Base-by-base conservation (phyloP, 2,797 vertebrate genomes). In the Hirundo rustica region DNA sequence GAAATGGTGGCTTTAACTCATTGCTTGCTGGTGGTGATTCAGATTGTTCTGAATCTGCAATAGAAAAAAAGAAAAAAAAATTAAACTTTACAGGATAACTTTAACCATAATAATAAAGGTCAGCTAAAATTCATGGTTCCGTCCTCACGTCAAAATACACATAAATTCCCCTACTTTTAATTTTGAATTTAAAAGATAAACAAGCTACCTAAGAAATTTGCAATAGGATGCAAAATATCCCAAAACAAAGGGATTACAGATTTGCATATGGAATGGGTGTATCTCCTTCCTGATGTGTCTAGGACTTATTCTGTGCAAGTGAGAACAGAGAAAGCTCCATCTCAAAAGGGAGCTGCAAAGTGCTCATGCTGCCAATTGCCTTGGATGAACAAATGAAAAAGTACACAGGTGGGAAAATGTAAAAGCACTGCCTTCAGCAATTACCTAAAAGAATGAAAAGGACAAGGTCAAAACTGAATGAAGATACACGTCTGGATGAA, bases 21-120 rank as follows among this genome's bases (percentile, higher is more conserved):
- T 68, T 96, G 34, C 92, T 94, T 47, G 48, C 36, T 9, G 89
- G 74, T 40, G 62, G 72, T 45, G 62, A 67, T 58, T 95, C 60
- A 27, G 84, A 47, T n/a, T 3, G 2, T 42, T 92, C 92, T 83
- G 89, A 92, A 93, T 70, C 96, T 97, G 92, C 47, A 96, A 94
- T 2, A 47, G n/a, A 85, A 91, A 93, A 55, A 85, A 86, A 71
- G 85, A 38, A 38, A 38, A 38, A 38, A 66, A 81, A 4, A 61
- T 57, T 19, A 57, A 65, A 62, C 16, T 58, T 89, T 16, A 89
- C 44, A 57, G 18, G 11, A 54, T 65, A 68, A 57, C 10, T 74
- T 81, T 32, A 85, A 54, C 27, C 5, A 26, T n/a, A 79, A 53
- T 40, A 60, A 57, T 50, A 55, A 51, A 72, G 6, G 25, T 72